Evolutionary conservation across 2,888 invertebrate genomes (phyloP), one percentile per base, ranked within the genome.

Genomic region (Ophion obscuratus): DNA sequence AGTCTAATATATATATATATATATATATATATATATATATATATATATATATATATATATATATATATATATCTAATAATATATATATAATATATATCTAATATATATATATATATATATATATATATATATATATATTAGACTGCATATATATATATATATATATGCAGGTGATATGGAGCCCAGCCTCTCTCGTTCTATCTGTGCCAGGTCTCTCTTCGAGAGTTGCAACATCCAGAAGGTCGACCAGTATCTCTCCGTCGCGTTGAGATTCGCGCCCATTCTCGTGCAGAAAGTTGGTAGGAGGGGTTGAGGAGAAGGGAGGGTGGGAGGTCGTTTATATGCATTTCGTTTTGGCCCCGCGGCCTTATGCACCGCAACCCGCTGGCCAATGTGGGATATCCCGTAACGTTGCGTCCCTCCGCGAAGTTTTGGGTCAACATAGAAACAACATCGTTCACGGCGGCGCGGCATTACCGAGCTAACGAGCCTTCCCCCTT

Each of bases 191-290:
- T 93, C 81, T 74, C 44, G 59, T 47, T 81, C 91, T 92, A 93
- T 93, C 93, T 93, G 92, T 93, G 93, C 92, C 93, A 93, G 92
- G 92, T 92, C 93, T 93, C 91, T 82, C 83, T 75, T 73, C 75
- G 67, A 75, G 90, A 91, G 92, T 93, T 92, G 93, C 93, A 93
- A 93, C 92, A 91, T 91, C 80, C 92, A 93, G 93, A 94, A 94
- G 94, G 94, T 94, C 93, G 93, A 94, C 94, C 91, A 92, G 93
- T 94, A 92, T 92, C 91, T 92, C 91, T 87, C 87, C 89, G 88
- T 80, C 76, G 83, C 73, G 64, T 76, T 81, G 78, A 64, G 81
- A 83, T 87, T 81, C 79, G 84, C 83, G 70, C 81, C 70, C 73
- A 66, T 73, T 86, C 86, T 62, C 81, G 83, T 75, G 70, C 66